Base-by-base conservation (phyloP, 2,888 invertebrate genomes). In the Amblyjoppa proteus region DNA sequence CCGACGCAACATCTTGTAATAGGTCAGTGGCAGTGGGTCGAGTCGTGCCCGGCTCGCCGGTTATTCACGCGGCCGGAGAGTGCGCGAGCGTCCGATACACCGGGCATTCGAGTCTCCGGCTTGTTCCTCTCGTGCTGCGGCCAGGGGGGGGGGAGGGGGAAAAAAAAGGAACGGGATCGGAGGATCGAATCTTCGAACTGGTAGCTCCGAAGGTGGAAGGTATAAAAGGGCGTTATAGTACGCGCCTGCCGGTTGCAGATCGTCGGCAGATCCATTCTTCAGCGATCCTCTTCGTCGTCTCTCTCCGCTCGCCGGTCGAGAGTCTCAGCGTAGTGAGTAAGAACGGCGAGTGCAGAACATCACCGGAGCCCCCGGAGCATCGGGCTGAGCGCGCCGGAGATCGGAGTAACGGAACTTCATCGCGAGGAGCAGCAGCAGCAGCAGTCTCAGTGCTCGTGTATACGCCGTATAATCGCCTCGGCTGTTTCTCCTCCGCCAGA, bases 271-370 rank as follows among this genome's bases (percentile, higher is more conserved):
- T 73, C n/a, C 73, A 68, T 78, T 66, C 73, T 83, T 61, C 31
- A 11, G 25, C 66, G 73, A 77, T 68, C 51, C 68, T 79, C 51
- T 75, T 66, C 82, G 70, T 75, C 56, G 41, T 71, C 78, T 73
- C 49, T 76, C 81, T 73, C 49, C 70, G 76, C 58, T 51, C 49
- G 61, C 70, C 70, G 58, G 11, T 41, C 11, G 41, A 11, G 41
- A 41, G 45, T 71, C 69, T 70, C 38, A 61, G 86, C 90, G 89
- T 87, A 87, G 91, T 90, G 89, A 90, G 91, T 89, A 87, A 85
- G 88, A 25, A 16, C 81, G 81, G 84, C 84, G 88, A 88, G 87
- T 85, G 82, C 13, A 41, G 45, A 7, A 83, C 56, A 45, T 9
- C 38, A 58, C 25, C 49, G 31, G 16, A 58, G 73, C 28, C 25